Evolutionary conservation across 2,797 vertebrate genomes (phyloP), one percentile per base, ranked within the genome.

Genomic region (Notoglanidium macrostoma): DNA sequence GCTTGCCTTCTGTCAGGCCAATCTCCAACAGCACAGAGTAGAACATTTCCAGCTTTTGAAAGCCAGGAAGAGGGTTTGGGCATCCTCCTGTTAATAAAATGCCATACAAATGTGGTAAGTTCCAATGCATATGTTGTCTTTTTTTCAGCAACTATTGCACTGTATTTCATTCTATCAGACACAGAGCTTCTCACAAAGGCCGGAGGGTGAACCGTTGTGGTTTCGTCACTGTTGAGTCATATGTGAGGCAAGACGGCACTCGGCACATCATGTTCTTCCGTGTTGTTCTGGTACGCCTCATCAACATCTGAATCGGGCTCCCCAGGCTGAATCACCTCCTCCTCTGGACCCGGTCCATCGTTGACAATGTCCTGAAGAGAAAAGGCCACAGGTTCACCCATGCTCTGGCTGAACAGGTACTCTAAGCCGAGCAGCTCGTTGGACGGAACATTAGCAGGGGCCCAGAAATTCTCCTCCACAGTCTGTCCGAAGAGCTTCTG

Each of bases 181-280:
- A 81, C 17, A 83, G 54, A 44, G 74, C 46, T 35, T 88, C 89
- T 88, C 73, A 84, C 84, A 86, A 88, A 61, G n/a, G 84, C 63
- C 0, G 5, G 59, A 84, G 29, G 70, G 23, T 84, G 55, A 68
- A 83, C 73, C 1, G 32, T 77, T 10, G 80, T 17, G 3, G 46
- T 84, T 17, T 86, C 40, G 0, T 59, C 17, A 2, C 44, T 84
- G 29, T 46, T 89, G 3, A 83, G 55, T 4, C 5, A 82, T 6
- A 82, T 84, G 84, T 61, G 63, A 4, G n/a, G 54, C 44, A n/a
- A 10, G 32, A 1, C 21, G 14, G 63, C 23, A 57, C 0, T 10
- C 0, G 76, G 32, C 5, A 51, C 77, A 29, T 23, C 51, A 29
- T 8, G 19, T 85, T 92, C 92, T 92, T 93, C 85, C 91, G 79